Base-by-base conservation (phyloP, 2,113 vertebrate genomes). In the Percopsis transmontana region DNA sequence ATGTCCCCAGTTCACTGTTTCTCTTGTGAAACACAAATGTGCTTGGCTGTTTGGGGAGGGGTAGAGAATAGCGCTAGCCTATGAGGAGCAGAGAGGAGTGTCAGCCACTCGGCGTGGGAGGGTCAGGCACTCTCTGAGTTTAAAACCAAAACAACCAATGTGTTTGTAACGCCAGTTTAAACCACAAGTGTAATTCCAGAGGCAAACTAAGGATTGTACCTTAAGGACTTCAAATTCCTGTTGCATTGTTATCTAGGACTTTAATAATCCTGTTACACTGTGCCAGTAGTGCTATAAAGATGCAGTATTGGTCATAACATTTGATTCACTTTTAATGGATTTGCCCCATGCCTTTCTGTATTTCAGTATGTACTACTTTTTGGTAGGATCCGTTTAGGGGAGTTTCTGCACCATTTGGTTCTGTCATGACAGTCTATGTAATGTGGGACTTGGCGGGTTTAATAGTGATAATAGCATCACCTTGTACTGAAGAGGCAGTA, bases 381-480 rank as follows among this genome's bases (percentile, higher is more conserved):
- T 24, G 40, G 8, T 57, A 53, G 61, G 33, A 61, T 57, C 68
- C 53, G 9, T 41, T 16, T 58, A 62, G 42, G 10, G 5, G 9
- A 3, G 10, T 33, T 20, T 47, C 39, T 18, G 14, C 23, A 66
- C 51, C 58, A 55, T 40, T 58, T 56, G 39, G 58, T 21, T 74
- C 52, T 70, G 64, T 65, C 66, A 62, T 41, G 69, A 76, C 71
- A 62, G 58, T 62, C 72, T 53, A 44, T 61, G 47, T 58, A 60
- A 21, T 23, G 21, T 1, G 21, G 13, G 51, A 24, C 11, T 64
- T 67, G 39, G 64, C 5, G 62, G 59, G 27, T 76, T 75, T 80
- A 67, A 76, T 77, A 54, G 75, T 15, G 79, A 60, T 66, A 64
- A 68, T 75, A 64, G 50, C 40, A 67, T 71, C 73, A 72, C 67